Evolutionary conservation across 2,797 vertebrate species (phyloP), one percentile per base, ranked within the genome.

Genomic region (Eulemur rubriventer): DNA sequence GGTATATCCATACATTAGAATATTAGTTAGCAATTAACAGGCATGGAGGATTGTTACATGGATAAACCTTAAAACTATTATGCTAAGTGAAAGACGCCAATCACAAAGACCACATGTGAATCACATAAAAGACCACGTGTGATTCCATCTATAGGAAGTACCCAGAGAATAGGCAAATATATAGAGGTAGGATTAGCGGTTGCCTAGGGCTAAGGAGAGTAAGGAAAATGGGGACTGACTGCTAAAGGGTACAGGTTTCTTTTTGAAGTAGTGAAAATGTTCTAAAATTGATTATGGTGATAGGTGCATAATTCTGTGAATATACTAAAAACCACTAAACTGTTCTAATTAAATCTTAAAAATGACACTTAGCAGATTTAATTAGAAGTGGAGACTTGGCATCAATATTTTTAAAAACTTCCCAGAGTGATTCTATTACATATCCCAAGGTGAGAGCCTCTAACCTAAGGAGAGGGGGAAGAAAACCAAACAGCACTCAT

Each of bases 401-500:
- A 86, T 41, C 35, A 70, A n/a, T 75, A 28, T 20, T 50, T 75
- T 92, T 75, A 38, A 9, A 61, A 81, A 55, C 13, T 67, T 70
- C 26, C 69, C 85, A 80, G 28, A 67, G 50, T 33, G 63, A 55
- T 57, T 69, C 8, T 73, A 13, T 41, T 78, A 89, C 65, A 48
- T 16, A 55, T 57, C 41, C 79, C n/a, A 57, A 79, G 10, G 12
- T 72, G 14, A 96, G 11, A 75, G 4, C 30, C 69, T 96, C 57
- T 91, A 63, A 86, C 17, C 46, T 43, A 94, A 52, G 52, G 22
- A 55, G 28, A 75, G 7, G 22, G 13, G 16, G 0, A 12, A 73
- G 24, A 70, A 65, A 82, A 50, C 5, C 16, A n/a, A 83, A 89
- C 33, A 46, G 20, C 61, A 46, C 14, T 84, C 98, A 18, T 98